These are phyloP conservation scores for Andricus grossulariae DNA, from an alignment of 1,140 invertebrate species.

Conservation along the genomic window DNA sequence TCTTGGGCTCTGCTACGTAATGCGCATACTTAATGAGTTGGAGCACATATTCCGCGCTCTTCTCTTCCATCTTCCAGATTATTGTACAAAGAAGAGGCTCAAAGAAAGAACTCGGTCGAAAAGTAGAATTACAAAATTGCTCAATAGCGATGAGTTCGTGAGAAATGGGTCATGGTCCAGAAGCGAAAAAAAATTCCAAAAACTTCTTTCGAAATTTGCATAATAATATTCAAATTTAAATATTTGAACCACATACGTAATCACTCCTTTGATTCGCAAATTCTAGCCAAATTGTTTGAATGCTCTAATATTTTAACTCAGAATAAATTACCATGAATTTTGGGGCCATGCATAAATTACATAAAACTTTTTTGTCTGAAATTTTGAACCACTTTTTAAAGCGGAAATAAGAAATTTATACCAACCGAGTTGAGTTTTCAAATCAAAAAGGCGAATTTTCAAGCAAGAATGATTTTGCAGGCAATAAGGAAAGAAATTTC, in stretches of 20 bases:
- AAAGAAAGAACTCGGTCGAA: conserved; percentile 3
- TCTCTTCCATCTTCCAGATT: background rate
- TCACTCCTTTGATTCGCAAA: background rate
- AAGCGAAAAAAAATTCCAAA: background rate
- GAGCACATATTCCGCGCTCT: conserved; percentile 43
- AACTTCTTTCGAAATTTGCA: background rate
- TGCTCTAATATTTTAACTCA: too few relatives aligned
- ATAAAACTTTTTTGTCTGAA: too few relatives aligned
- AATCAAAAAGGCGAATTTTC: too few relatives aligned
- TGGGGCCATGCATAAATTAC: too few relatives aligned
- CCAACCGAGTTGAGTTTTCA: too few relatives aligned
- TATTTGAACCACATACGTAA: background rate
- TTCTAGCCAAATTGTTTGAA: background rate
- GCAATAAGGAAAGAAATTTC: too few relatives aligned
- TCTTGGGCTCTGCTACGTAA: conserved; percentile 57
- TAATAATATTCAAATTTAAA: background rate
- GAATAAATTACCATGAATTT: too few relatives aligned
- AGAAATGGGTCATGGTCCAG: conserved; percentile 12
- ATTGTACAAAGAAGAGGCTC: conserved; percentile 30
- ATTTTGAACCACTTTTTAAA: too few relatives aligned
- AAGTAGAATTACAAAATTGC: conserved; percentile 18
- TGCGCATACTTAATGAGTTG: conserved; percentile 64
- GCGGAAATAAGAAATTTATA: too few relatives aligned
- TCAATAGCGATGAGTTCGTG: conserved; percentile 17
- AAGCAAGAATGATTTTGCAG: too few relatives aligned